Conservation (phyloP, 2,888 invertebrate species). For the Mesochorus sp. region DNA sequence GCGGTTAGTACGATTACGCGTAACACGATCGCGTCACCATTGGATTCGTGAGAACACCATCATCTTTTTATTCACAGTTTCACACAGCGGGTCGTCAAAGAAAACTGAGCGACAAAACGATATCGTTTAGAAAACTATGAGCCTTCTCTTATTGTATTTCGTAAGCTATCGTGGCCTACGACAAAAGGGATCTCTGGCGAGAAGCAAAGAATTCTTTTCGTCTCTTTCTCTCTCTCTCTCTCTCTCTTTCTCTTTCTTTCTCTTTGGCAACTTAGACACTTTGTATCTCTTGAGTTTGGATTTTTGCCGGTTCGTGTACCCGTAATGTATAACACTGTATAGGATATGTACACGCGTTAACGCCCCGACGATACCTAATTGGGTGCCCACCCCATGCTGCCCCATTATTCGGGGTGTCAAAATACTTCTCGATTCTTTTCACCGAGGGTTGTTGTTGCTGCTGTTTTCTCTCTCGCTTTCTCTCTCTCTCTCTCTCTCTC, state of each 20-base stretch:
- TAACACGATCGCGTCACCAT: slow-evolving; percentile 5
- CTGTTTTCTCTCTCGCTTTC: slow-evolving; percentile 48
- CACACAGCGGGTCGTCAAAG: not conserved
- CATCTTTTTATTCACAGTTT: slow-evolving; percentile 22
- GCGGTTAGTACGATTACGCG: not conserved
- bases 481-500: slow-evolving; percentile 46
- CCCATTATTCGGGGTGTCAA: slow-evolving; percentile 81
- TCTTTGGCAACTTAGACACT: slow-evolving; percentile 68
- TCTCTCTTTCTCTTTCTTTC: slow-evolving; percentile 47
- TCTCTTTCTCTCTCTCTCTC: slow-evolving; percentile 19
- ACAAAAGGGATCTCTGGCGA: slow-evolving; percentile 40
- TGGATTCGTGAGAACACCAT: not conserved
- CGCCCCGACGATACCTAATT: slow-evolving; percentile 79
- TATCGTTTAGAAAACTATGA: slow-evolving; percentile 54
- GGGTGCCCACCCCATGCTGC: slow-evolving; percentile 80
- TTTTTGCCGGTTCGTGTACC: slow-evolving; percentile 66
- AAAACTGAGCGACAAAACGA: slow-evolving; percentile 25
- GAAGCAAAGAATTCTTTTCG: slow-evolving; percentile 41
- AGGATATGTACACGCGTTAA: slow-evolving; percentile 67
- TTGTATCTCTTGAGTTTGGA: slow-evolving; percentile 72
- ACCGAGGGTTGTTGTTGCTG: slow-evolving; percentile 28
- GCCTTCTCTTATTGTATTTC: slow-evolving; percentile 31
- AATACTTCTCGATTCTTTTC: slow-evolving; percentile 75
- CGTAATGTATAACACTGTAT: slow-evolving; percentile 44
- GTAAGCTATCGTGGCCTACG: slow-evolving; percentile 45